Evolutionary conservation across 2,888 invertebrate species (phyloP), one percentile per base, ranked within the genome.

Genomic region (Cyclophora punctaria): DNA sequence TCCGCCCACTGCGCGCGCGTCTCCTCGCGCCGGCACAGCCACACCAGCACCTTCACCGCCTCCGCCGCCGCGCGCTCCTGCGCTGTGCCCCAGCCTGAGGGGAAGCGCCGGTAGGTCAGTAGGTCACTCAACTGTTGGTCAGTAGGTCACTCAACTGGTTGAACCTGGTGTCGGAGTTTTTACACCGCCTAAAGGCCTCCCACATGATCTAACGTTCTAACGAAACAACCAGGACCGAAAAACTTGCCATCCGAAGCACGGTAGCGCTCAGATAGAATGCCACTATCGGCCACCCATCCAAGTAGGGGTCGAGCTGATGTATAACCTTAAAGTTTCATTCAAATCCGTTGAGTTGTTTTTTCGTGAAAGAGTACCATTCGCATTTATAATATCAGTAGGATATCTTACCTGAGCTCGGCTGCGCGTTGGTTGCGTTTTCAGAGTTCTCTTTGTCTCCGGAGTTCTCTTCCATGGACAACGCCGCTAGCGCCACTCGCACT

Each of bases 1-100:
- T 94, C 94, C 59, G 93, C 91, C 92, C 98, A 98, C 63, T 93
- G 92, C 53, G 93, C 90, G 44, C 95, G 89, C 64, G 96, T 91
- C 73, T 93, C 92, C 41, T 92, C 90, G 49, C 94, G 92, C 57
- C 95, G 92, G 65, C 98, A 91, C 72, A 98, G 93, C 86, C 97
- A 97, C 55, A 95, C 91, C 44, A 98, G 89, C 33, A 95, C 95
- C 68, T 93, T 92, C 48, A 97, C 90, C 0, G 96, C 95, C 54
- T 94, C 91, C 0, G 93, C 92, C 46, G 96, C 92, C 3, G 94
- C 92, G 40, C 92, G 91, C 66, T 92, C 90, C 65, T 90, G 82
- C 0, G 90, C 91, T 0, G 76, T 67, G 41, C 78, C 78, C 86
- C 87, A 87, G 2, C 86, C 85, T 80, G 65, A 0, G 3, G 7